phyloP scores from a whole-genome alignment of 2,888 invertebrate genomes.

The Metalampra italica region DNA sequence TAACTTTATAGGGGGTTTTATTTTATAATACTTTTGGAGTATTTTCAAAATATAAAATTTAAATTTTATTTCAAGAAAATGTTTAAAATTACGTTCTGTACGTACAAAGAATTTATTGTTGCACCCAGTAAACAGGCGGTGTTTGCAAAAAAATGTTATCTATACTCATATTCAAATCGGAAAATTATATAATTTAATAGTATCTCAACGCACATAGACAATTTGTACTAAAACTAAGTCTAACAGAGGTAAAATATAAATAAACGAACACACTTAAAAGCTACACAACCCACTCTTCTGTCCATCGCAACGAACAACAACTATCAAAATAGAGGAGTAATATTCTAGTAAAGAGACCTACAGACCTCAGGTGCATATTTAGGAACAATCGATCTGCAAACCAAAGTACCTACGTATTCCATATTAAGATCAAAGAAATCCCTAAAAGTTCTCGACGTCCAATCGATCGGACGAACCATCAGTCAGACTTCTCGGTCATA shows the following conservation, averaged over 20 bases:
- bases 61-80: too few relatives aligned
- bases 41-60: too few relatives aligned
- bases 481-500: too few relatives aligned
- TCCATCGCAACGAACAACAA: constrained; percentile 57
- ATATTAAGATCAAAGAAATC: too few relatives aligned
- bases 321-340: constrained; percentile 47
- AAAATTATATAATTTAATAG: background rate
- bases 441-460: too few relatives aligned
- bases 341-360: constrained; percentile 44
- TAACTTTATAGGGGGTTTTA: too few relatives aligned
- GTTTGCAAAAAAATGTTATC: constrained; percentile 2
- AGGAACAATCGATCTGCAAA: constrained; percentile 25
- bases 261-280: constrained; percentile 38
- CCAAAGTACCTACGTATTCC: too few relatives aligned
- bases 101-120: too few relatives aligned
- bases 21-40: too few relatives aligned
- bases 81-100: too few relatives aligned
- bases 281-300: constrained; percentile 50
- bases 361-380: constrained; percentile 35
- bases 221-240: constrained; percentile 50
- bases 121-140: too few relatives aligned
- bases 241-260: constrained; percentile 64
- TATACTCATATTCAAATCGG: background rate
- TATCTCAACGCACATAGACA: constrained; percentile 12
- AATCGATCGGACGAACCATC: too few relatives aligned